These are phyloP conservation scores for Tenualosa thibaudeaui DNA, from an alignment of 2,797 vertebrate genomes.

Conservation along the genomic window DNA sequence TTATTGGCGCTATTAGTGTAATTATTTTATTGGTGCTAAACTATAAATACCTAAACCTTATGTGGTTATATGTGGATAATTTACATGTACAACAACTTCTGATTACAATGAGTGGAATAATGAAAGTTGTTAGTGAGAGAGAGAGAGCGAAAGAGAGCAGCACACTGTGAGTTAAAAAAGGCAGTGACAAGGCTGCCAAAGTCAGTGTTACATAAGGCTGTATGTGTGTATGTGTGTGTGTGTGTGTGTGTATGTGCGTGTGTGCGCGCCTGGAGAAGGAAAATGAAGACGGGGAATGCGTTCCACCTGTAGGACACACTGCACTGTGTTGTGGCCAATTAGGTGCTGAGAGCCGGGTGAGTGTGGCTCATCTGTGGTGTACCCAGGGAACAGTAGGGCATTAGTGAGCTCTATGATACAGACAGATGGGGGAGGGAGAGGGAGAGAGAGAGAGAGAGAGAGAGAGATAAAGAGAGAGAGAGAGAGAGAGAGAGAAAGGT, in stretches of 20 bases:
- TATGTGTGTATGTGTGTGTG: no score
- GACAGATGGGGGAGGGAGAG: neutral
- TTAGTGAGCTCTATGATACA: neutral
- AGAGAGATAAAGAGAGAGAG: neutral
- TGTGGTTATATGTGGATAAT: neutral
- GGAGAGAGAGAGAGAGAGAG: neutral
- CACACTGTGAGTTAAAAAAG: constrained; percentile 26
- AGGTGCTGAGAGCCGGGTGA: neutral
- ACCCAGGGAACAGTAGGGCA: neutral
- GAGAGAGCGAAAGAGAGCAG: neutral
- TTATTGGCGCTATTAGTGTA: neutral
- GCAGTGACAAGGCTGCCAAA: constrained; percentile 4
- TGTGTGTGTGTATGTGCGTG: no score
- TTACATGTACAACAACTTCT: neutral
- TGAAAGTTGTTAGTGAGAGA: neutral
- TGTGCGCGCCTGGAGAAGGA: no score
- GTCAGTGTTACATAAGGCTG: no score
- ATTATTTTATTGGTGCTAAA: no score
- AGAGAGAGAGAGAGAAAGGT: neutral
- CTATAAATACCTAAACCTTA: no score
- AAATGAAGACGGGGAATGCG: no score
- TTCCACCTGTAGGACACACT: neutral
- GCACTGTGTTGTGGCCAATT: neutral
- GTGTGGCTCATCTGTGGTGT: neutral
- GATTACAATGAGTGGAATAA: neutral